Evolutionary conservation across 2,113 vertebrate species (phyloP).

Genomic region (Campylomormyrus tamandua): DNA sequence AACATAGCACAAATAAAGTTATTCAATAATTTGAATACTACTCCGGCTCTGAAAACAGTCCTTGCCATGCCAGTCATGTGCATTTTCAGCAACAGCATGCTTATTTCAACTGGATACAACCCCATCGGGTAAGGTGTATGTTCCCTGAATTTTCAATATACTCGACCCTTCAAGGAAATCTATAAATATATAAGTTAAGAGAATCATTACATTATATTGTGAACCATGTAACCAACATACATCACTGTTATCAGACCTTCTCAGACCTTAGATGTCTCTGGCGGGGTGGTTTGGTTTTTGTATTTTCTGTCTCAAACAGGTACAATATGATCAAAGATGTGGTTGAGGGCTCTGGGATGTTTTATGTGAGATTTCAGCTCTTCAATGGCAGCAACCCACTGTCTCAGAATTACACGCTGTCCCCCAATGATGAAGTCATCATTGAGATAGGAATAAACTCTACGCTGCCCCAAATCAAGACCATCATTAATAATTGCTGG

Average conservation of each 20-base stretch:
- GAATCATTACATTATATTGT: neutral
- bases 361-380: conserved; percentile 69
- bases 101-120: conserved; percentile 66
- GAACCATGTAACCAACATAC: neutral
- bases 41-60: conserved; percentile 28
- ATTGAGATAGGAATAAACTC: conserved; percentile 71
- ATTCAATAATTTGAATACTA: conserved; percentile 43
- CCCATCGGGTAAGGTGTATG: conserved; percentile 58
- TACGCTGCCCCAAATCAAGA: conserved; percentile 62
- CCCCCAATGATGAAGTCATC: conserved; percentile 63
- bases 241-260: neutral
- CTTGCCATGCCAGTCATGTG: conserved; percentile 64
- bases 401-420: conserved; percentile 67
- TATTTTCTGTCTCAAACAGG: conserved; percentile 46
- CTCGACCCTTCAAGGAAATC: neutral
- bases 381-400: conserved; percentile 64
- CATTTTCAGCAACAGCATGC: conserved; percentile 61
- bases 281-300: neutral
- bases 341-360: conserved; percentile 63
- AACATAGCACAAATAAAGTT: conserved; percentile 61
- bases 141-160: neutral
- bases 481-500: conserved; percentile 80
- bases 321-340: conserved; percentile 60
- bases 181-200: neutral
- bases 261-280: neutral